These are phyloP conservation scores for Diprion similis DNA, from an alignment of 1,140 invertebrate genomes.

Conservation along the genomic window DNA sequence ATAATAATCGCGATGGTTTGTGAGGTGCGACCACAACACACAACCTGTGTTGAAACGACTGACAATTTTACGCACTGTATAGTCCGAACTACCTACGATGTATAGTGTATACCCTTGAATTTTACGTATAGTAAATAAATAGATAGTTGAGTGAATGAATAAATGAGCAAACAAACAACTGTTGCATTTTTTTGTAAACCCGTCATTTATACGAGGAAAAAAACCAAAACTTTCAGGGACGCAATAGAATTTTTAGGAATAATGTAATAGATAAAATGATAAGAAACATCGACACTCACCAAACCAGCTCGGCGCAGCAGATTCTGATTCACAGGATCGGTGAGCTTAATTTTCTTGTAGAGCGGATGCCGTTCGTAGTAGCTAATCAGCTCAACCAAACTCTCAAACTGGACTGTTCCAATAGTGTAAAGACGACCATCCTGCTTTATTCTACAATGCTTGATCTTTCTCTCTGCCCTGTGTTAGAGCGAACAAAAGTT, in stretches of 20 bases:
- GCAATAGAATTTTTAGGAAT: not conserved
- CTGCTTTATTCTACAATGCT: constrained; percentile 92
- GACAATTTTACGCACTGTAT: no score
- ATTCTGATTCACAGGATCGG: constrained; percentile 86
- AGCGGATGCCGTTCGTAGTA: constrained; percentile 92
- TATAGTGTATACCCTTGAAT: not conserved
- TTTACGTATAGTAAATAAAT: not conserved
- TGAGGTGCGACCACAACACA: not conserved
- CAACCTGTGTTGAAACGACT: no score
- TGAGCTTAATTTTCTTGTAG: constrained; percentile 88
- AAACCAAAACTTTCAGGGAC: not conserved
- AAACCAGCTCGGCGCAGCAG: constrained; percentile 70
- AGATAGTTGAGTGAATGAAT: not conserved
- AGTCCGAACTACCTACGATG: no score
- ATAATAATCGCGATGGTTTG: not conserved
- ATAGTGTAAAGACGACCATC: constrained; percentile 92
- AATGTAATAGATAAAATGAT: not conserved
- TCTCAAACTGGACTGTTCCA: constrained; percentile 91
- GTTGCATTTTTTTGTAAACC: no score
- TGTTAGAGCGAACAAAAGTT: constrained; percentile 39
- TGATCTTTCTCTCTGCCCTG: constrained; percentile 92
- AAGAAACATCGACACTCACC: constrained; percentile 62
- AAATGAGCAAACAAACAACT: not conserved
- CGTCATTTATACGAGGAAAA: not conserved
- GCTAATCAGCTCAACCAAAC: constrained; percentile 87